These are phyloP conservation scores for Bambusicola thoracicus DNA, from an alignment of 2,113 vertebrate species.

Conservation along the genomic window DNA sequence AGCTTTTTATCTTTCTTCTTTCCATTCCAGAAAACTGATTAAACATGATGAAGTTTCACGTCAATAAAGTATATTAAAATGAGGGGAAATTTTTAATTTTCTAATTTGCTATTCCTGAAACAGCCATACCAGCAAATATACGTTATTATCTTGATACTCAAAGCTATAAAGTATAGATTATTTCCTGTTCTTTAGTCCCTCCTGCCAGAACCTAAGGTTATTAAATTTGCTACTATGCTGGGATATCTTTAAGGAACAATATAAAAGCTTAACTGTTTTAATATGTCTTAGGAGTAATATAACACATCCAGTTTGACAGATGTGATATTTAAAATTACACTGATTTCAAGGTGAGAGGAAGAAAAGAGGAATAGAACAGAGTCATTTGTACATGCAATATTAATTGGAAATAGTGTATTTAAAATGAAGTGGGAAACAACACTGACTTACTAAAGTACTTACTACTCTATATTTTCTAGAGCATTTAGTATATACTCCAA, in stretches of 20 bases:
- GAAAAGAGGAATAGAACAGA: not conserved
- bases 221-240: not conserved
- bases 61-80: not conserved
- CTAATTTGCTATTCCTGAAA: not conserved
- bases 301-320: not conserved
- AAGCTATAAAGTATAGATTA: not conserved
- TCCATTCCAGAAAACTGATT: not conserved
- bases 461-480: not conserved
- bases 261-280: not conserved
- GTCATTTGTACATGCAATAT: not conserved
- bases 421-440: not conserved
- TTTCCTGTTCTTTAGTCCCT: not conserved
- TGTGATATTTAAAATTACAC: not conserved
- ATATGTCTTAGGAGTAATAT: not conserved
- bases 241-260: not conserved
- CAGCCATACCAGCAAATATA: rapidly evolving
- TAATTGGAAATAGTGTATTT: not conserved
- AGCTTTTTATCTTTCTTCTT: not conserved
- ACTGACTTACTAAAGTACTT: not conserved
- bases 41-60: not conserved
- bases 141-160: not conserved
- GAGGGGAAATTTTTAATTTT: not conserved
- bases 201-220: not conserved
- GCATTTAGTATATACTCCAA: not conserved
- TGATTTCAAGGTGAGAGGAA: not conserved